Base-by-base conservation (phyloP, 2,888 invertebrate species). In the Hemicrepidius hirtus region DNA sequence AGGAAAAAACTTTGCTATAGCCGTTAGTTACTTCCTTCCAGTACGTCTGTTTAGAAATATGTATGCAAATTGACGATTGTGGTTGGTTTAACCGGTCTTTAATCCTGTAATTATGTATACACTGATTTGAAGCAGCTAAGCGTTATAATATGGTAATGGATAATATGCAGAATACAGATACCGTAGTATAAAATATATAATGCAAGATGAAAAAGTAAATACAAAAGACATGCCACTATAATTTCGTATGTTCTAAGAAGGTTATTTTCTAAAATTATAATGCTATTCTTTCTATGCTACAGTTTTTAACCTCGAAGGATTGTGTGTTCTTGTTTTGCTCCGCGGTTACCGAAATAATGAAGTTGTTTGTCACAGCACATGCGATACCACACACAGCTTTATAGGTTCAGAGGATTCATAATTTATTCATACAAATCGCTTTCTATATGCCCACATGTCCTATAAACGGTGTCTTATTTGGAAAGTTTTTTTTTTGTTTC, bases 41-140 rank as follows among this genome's bases (percentile, higher is more conserved):
- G 32, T 32, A 55, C 3, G 21, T 12, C 49, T 20, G 3, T 49
- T 49, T 21, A 49, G 49, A 49, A 49, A 49, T 49, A 55, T 37
- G 40, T 57, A 57, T 63, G 63, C 41, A 63, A 49, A 63, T 63
- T 63, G 16, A 12, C 13, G 44, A 44, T 62, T 62, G 24, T 62
- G 60, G 60, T 62, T 62, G 24, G 28, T 44, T 18, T 28, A 62
- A 62, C 60, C 60, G 49, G 63, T 49, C 46, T 63, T 63, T 63
- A 63, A 63, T 63, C 20, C 35, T 49, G 49, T 63, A 63, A 63
- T 63, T 49, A 63, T 18, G 44, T 60, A 60, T 44, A 44, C n/a
- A n/a, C 44, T 9, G 21, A 44, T 28, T 60, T 60, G 16, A 44
- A 60, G 40, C 24, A 28, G 60, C 44, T n/a, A 37, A 60, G 28